Evolutionary conservation across 2,888 invertebrate genomes (phyloP).

Genomic region (Chloroclystis v-ata): DNA sequence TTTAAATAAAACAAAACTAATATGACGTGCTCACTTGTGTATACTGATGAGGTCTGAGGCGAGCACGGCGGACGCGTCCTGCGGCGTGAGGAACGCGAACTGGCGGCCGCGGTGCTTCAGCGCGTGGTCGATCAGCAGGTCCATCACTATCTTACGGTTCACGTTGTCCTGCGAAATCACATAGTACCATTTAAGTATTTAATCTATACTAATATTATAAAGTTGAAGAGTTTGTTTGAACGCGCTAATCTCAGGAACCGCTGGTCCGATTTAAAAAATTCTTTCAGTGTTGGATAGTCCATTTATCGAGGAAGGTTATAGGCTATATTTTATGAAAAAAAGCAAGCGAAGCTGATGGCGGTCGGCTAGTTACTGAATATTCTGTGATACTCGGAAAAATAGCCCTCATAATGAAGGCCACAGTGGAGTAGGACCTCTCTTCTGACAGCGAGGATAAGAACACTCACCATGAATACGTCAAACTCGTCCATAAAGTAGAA

Average conservation of each 20-base stretch:
- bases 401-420: constrained; percentile 82
- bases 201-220: neutral
- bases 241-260: too few relatives aligned
- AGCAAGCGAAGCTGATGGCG: too few relatives aligned
- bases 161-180: constrained; percentile 85
- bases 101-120: constrained; percentile 82
- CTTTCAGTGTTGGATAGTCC: too few relatives aligned
- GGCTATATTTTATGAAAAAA: too few relatives aligned
- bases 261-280: too few relatives aligned
- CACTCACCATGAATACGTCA: constrained; percentile 93
- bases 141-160: constrained; percentile 87
- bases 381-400: too few relatives aligned
- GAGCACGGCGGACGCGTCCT: constrained; percentile 81
- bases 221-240: too few relatives aligned
- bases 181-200: neutral
- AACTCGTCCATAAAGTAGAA: constrained; percentile 98
- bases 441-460: neutral
- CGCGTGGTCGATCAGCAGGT: constrained; percentile 87
- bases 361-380: too few relatives aligned
- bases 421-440: neutral
- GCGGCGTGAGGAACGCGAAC: constrained; percentile 94
- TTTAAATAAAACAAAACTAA: neutral
- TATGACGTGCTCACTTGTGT: constrained; percentile 67
- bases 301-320: too few relatives aligned
- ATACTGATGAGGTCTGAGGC: constrained; percentile 75